Conservation (phyloP, 2,888 invertebrate species). For the Rhyacophila evoluta region DNA sequence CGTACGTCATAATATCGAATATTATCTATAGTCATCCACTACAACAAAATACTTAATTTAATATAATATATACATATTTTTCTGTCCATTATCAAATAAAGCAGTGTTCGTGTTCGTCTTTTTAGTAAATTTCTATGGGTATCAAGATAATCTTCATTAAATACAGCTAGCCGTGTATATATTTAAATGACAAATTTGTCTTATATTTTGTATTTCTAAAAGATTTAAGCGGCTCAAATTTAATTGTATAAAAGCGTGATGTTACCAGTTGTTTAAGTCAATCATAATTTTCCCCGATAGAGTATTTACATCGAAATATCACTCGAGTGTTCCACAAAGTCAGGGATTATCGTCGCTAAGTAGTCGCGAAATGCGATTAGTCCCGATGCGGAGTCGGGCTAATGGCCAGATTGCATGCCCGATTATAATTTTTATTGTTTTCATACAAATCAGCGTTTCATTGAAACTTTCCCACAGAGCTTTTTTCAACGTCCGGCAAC, state of each 20-base stretch:
- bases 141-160: too few relatives aligned
- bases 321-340: slow-evolving; percentile 38
- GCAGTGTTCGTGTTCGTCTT: too few relatives aligned
- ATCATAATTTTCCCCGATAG: neutral
- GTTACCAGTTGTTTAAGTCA: neutral
- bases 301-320: slow-evolving; percentile 32
- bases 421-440: slow-evolving; percentile 54
- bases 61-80: too few relatives aligned
- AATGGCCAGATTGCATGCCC: slow-evolving; percentile 53
- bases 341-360: slow-evolving; percentile 43
- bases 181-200: too few relatives aligned
- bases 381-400: slow-evolving; percentile 39
- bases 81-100: too few relatives aligned
- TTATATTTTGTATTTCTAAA: too few relatives aligned
- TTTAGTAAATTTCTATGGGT: too few relatives aligned
- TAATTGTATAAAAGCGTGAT: neutral
- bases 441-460: slow-evolving; percentile 52
- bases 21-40: too few relatives aligned
- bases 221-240: too few relatives aligned
- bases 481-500: slow-evolving; percentile 17
- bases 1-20: too few relatives aligned
- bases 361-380: slow-evolving; percentile 52
- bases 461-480: slow-evolving; percentile 35
- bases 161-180: too few relatives aligned
- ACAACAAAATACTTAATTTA: too few relatives aligned